Evolutionary conservation across 2,888 invertebrate genomes (phyloP).

Genomic region (Tenthredo scrophulariae): DNA sequence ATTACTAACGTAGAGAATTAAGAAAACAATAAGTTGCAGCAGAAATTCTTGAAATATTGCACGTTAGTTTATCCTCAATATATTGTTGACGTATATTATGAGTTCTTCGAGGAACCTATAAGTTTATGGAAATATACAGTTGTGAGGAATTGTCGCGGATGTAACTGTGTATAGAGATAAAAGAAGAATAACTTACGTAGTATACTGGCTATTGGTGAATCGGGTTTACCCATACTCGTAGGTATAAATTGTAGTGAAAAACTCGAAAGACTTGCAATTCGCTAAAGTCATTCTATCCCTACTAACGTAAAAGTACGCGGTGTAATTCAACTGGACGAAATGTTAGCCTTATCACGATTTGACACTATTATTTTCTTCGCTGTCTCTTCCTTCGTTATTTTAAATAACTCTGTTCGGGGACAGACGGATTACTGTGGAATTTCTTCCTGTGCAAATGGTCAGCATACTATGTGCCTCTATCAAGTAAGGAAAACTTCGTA

Average conservation of each 20-base stretch:
- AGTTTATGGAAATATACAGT: no score
- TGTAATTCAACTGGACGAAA: background rate
- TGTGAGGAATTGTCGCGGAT: background rate
- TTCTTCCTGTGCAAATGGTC: background rate
- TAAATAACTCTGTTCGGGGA: background rate
- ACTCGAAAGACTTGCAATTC: background rate
- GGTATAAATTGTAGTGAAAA: background rate
- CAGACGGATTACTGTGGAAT: background rate
- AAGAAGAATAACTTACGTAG: background rate
- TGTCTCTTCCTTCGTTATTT: background rate
- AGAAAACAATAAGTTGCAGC: no score
- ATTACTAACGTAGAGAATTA: background rate
- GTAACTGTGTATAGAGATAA: background rate
- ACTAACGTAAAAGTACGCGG: background rate
- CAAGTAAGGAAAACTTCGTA: background rate
- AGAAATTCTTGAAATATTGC: background rate
- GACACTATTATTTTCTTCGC: background rate
- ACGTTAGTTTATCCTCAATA: background rate
- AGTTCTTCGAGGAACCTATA: no score
- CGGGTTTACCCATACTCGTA: background rate
- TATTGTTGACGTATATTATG: no score
- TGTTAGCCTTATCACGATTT: background rate
- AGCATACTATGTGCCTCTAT: conserved; percentile 22
- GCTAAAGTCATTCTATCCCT: background rate
- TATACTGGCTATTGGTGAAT: background rate